Evolutionary conservation across 2,797 vertebrate genomes (phyloP), one percentile per base, ranked within the genome.

Genomic region (Tinamus major): DNA sequence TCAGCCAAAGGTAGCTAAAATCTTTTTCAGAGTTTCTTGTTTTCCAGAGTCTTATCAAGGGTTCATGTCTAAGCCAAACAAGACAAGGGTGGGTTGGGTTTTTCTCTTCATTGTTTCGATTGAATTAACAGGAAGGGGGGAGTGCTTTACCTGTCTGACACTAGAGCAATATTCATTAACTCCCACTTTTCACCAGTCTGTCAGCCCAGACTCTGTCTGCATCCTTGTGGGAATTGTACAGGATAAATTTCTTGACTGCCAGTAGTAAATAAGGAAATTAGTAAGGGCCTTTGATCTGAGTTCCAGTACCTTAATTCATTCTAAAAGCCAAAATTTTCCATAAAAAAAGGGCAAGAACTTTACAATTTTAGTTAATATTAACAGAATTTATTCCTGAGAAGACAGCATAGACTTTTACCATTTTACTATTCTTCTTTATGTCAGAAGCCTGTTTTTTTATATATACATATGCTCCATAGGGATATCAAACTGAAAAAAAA

Each of bases 31-130:
- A 55, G 87, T 84, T 53, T 91, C 93, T 93, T 97, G 96, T 97
- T 96, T 98, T 97, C 90, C 95, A 97, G 91, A 92, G 93, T 89
- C 97, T 98, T 98, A 98, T 98, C 98, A 96, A 90, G 96, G 85
- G 97, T 97, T 97, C 96, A 97, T 88, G 97, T 97, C 96, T 97
- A 96, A 97, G 97, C 97, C 97, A 98, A 97, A 96, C 95, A 92
- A 96, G 97, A 97, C 96, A 96, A 96, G 97, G 84, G 93, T 97
- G 98, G 97, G 97, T 79, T 97, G 94, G 86, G 58, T 90, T 96
- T 97, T 97, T 96, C 94, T 94, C 90, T 97, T 97, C 94, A 98
- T 98, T 98, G 97, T 98, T 97, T 97, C 83, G 1, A 89, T 55
- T 96, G 95, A 98, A 97, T 97, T 92, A 96, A 96, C 97, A 97